Conservation (phyloP, 2,113 vertebrate genomes). For the Nymphicus hollandicus region DNA sequence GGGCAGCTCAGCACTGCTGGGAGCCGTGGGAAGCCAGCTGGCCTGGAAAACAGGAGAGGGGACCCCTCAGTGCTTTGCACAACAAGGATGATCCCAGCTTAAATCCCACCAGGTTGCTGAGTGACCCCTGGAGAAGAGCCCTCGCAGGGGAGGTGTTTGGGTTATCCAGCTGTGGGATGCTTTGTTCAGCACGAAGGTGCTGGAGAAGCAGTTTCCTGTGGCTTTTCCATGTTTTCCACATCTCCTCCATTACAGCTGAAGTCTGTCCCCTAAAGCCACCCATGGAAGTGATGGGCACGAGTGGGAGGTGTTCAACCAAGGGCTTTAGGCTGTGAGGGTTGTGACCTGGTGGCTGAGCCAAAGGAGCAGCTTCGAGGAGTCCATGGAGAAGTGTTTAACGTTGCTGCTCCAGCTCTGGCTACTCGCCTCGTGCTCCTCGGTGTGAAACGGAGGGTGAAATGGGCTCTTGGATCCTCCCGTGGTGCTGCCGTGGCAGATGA, state of each 20-base stretch:
- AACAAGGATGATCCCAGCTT: neutral
- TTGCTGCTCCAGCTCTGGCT: neutral
- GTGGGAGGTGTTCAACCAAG: neutral
- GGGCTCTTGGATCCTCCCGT: neutral
- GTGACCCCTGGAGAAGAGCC: neutral
- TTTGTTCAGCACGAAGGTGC: neutral
- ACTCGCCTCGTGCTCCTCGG: rapidly evolving
- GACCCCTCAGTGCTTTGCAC: neutral
- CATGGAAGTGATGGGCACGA: rapidly evolving
- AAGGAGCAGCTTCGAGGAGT: neutral
- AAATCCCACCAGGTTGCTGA: neutral
- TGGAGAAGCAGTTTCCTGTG: neutral
- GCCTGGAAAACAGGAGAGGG: neutral
- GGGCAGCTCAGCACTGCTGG: neutral
- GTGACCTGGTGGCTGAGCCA: neutral
- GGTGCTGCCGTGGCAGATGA: neutral
- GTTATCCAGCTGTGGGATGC: neutral
- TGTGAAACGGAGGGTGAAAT: neutral
- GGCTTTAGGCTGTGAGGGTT: neutral
- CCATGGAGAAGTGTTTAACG: rapidly evolving
- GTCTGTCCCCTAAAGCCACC: neutral
- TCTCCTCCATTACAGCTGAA: neutral
- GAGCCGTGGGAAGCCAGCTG: neutral
- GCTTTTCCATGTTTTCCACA: rapidly evolving
- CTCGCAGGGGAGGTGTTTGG: neutral